Conservation (phyloP, 2,888 invertebrate species). For the Diloba caeruleocephala region DNA sequence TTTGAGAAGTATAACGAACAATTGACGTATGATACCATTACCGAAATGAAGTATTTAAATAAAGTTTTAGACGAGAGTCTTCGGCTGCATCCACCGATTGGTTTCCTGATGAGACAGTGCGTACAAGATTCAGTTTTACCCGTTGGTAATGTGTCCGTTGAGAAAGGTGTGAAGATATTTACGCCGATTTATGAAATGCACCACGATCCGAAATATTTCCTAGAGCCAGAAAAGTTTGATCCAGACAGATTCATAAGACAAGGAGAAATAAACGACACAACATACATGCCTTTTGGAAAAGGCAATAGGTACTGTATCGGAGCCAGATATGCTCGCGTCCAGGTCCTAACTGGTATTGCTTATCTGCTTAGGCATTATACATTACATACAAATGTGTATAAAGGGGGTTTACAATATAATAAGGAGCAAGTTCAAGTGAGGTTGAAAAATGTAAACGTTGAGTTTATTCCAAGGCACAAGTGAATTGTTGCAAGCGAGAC, state of each 20-base stretch:
- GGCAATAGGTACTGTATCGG: constrained; percentile 82
- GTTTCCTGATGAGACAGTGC: constrained; percentile 63
- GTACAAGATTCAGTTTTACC: constrained; percentile 66
- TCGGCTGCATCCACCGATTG: constrained; percentile 71
- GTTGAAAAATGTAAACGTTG: constrained; percentile 61
- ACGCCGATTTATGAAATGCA: constrained; percentile 74
- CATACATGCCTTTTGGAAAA: constrained; percentile 81
- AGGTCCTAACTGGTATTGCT: constrained; percentile 62
- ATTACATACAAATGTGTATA: constrained; percentile 53
- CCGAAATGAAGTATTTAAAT: constrained; percentile 69
- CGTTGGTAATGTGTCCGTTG: constrained; percentile 68
- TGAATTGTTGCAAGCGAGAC: constrained; percentile 1
- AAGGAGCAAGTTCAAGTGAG: constrained; percentile 66
- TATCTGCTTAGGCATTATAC: constrained; percentile 63
- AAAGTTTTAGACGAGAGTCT: constrained; percentile 67
- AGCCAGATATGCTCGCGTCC: constrained; percentile 66
- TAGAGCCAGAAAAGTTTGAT: constrained; percentile 78
- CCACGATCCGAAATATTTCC: constrained; percentile 76
- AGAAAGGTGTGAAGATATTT: constrained; percentile 67
- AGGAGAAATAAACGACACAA: constrained; percentile 57
- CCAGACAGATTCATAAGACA: constrained; percentile 75
- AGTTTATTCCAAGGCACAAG: constrained; percentile 53
- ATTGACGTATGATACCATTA: constrained; percentile 52
- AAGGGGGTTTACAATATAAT: constrained; percentile 58
- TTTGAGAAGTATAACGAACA: constrained; percentile 36